Conservation (phyloP, 2,888 invertebrate species). For the Empis stercorea region DNA sequence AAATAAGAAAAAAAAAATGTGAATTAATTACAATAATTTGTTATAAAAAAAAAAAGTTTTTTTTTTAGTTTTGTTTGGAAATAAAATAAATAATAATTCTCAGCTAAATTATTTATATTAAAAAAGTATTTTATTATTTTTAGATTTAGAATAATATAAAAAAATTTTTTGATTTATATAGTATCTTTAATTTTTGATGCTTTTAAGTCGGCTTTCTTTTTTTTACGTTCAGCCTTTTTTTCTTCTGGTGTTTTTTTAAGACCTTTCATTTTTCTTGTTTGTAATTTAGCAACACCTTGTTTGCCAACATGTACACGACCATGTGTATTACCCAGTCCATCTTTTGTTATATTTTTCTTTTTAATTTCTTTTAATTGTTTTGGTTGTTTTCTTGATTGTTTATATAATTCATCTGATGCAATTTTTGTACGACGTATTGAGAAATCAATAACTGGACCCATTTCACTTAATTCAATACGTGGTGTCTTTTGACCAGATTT, state of each 20-base stretch:
- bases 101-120: neutral
- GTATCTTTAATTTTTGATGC: slow-evolving; percentile 12
- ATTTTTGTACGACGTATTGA: slow-evolving; percentile 72
- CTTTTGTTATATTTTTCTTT: slow-evolving; percentile 82
- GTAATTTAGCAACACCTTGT: slow-evolving; percentile 71
- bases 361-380: slow-evolving; percentile 63
- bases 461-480: slow-evolving; percentile 62
- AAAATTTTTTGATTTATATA: neutral
- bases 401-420: slow-evolving; percentile 80
- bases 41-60: no score
- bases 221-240: slow-evolving; percentile 44
- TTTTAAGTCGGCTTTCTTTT: slow-evolving; percentile 37
- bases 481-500: slow-evolving; percentile 85
- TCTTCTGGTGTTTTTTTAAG: slow-evolving; percentile 62
- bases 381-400: slow-evolving; percentile 67
- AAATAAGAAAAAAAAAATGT: no score
- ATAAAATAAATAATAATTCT: no score
- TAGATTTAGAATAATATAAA: no score
- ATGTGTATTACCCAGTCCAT: slow-evolving; percentile 76
- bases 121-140: neutral
- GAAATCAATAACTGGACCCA: slow-evolving; percentile 82
- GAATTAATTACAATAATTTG: no score
- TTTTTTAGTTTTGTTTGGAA: no score
- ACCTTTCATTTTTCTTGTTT: slow-evolving; percentile 86
- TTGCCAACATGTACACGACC: slow-evolving; percentile 88